phyloP scores from a whole-genome alignment of 2,797 vertebrate genomes.

The Mus spretus region DNA sequence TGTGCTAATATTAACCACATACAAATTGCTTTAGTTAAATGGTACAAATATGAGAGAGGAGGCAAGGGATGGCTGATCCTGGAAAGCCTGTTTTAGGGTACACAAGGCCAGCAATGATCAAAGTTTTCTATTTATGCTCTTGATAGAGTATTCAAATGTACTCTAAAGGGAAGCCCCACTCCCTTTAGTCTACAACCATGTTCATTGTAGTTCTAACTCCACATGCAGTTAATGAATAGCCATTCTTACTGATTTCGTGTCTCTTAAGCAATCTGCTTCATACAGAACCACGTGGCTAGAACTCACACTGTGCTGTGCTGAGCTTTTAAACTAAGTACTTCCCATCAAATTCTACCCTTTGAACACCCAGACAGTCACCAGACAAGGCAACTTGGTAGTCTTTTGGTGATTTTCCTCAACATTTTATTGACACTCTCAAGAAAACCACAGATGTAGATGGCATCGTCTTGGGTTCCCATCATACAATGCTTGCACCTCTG shows the following conservation, averaged over 20 bases:
- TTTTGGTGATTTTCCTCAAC: constrained; percentile 36
- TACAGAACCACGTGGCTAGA: constrained; percentile 56
- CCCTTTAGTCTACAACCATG: background rate
- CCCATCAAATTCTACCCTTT: background rate
- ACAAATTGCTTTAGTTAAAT: constrained; percentile 78
- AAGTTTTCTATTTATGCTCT: constrained; percentile 34
- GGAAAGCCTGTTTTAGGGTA: background rate
- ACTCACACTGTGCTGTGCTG: background rate
- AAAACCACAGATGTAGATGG: constrained; percentile 22
- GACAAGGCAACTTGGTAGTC: background rate
- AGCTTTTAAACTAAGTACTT: constrained; percentile 36
- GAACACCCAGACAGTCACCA: background rate
- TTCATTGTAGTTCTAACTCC: constrained; percentile 38
- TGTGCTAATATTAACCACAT: constrained; percentile 87
- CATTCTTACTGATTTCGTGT: constrained; percentile 53
- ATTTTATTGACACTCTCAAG: background rate
- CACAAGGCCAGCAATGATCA: background rate
- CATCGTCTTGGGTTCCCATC: background rate
- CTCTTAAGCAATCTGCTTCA: constrained; percentile 70
- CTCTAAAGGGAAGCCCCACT: constrained; percentile 57
- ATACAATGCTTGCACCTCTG: constrained; percentile 52
- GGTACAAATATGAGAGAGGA: constrained; percentile 24
- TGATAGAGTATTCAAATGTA: background rate
- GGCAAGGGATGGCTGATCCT: background rate
- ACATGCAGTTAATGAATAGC: constrained; percentile 57